These are phyloP conservation scores for Drosophila repleta DNA, from an alignment of 1,140 invertebrate genomes.

Conservation along the genomic window DNA sequence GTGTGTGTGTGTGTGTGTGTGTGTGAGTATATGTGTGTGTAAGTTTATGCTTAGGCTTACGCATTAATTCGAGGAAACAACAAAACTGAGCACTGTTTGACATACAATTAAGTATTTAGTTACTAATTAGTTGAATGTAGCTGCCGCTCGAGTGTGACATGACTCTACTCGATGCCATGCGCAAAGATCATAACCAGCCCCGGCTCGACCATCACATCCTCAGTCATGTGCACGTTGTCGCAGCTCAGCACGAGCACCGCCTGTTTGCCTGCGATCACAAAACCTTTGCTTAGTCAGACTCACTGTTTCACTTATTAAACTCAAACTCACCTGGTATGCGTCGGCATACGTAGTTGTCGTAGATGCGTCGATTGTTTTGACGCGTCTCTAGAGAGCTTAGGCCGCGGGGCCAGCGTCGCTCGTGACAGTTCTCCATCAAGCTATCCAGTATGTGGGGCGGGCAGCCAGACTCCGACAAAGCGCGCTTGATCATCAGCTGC, in stretches of 20 bases:
- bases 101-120: conserved; percentile 47
- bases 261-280: conserved; percentile 87
- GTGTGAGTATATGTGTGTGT: too few relatives aligned
- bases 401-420: conserved; percentile 96
- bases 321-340: conserved; percentile 90
- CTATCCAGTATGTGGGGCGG: conserved; percentile 96
- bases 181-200: conserved; percentile 99
- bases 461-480: conserved; percentile 95
- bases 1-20: not conserved
- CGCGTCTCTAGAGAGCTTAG: conserved; percentile 96
- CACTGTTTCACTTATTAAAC: not conserved
- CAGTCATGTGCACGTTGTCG: conserved; percentile 97
- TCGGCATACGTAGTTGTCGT: conserved; percentile 97
- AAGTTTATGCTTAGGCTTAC: conserved; percentile 43
- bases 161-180: conserved; percentile 95
- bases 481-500: conserved; percentile 95
- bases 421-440: conserved; percentile 98
- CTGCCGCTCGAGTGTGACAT: not conserved
- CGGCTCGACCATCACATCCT: conserved; percentile 97
- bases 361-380: conserved; percentile 93
- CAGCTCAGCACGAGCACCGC: conserved; percentile 97
- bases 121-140: conserved; percentile 50
- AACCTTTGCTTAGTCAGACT: conserved; percentile 26
- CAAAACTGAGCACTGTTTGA: conserved; percentile 73
- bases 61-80: conserved; percentile 66